phyloP scores from a whole-genome alignment of 2,888 invertebrate genomes.

The Polia nebulosa region DNA sequence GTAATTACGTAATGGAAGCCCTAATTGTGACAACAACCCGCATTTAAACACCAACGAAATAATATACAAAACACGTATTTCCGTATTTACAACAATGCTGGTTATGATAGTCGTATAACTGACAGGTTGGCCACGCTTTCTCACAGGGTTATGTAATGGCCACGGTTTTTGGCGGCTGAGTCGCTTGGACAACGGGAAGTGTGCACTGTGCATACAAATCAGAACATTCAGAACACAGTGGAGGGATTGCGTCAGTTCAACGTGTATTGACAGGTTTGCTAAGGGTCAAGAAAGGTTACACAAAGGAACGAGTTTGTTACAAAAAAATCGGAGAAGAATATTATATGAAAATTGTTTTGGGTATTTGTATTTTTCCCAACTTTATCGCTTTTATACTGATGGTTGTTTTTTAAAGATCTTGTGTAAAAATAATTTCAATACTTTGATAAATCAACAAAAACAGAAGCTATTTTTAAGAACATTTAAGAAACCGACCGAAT shows the following conservation, averaged over 20 bases:
- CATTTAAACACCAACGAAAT: conserved; percentile 45
- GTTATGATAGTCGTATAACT: conserved; percentile 60
- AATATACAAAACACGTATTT: conserved; percentile 61
- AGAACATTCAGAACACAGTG: conserved; percentile 29
- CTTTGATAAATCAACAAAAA: neutral
- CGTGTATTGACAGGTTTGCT: conserved; percentile 33
- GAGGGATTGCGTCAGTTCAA: conserved; percentile 52
- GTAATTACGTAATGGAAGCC: too few species aligned
- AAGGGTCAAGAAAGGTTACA: conserved; percentile 22
- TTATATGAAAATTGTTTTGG: neutral
- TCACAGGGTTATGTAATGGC: conserved; percentile 60
- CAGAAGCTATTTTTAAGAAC: conserved; percentile 9
- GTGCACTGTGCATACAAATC: conserved; percentile 59
- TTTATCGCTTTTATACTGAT: too few species aligned
- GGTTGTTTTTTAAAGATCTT: too few species aligned
- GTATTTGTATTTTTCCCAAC: neutral
- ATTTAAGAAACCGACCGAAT: conserved; percentile 5
- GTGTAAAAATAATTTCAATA: too few species aligned
- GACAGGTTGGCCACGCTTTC: conserved; percentile 66
- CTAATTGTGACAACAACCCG: conserved; percentile 42
- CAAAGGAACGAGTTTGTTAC: conserved; percentile 5
- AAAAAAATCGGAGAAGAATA: neutral
- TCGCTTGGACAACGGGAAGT: conserved; percentile 45
- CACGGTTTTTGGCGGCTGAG: conserved; percentile 45
- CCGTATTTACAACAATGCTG: conserved; percentile 52